phyloP scores from a whole-genome alignment of 2,113 vertebrate species.

The Actenoides hombroni region DNA sequence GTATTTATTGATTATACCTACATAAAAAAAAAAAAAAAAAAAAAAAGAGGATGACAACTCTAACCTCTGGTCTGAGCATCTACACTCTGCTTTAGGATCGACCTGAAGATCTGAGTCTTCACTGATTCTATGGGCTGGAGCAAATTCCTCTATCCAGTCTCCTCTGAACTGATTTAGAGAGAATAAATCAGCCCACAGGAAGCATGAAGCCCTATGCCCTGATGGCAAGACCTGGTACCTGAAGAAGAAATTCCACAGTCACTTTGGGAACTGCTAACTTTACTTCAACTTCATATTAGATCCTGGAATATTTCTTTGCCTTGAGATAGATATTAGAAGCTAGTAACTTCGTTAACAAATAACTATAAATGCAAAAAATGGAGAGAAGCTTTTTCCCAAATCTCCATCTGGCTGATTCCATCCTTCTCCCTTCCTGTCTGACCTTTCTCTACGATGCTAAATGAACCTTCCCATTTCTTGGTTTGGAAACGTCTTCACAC shows the following conservation, averaged over 20 bases:
- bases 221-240: neutral
- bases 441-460: constrained; percentile 24
- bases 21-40: neutral
- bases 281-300: neutral
- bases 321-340: neutral
- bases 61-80: neutral
- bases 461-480: constrained; percentile 19
- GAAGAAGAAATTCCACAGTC: neutral
- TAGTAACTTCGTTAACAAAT: neutral
- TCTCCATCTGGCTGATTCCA: neutral
- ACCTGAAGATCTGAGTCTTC: neutral
- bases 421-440: neutral
- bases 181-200: neutral
- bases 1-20: neutral
- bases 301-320: neutral
- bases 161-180: neutral
- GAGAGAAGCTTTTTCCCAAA: neutral
- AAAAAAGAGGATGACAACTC: neutral
- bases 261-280: neutral
- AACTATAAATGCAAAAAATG: neutral
- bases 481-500: constrained; percentile 37
- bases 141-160: neutral
- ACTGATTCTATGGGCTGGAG: neutral
- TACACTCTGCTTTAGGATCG: neutral
- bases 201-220: neutral